Percentiles rank a stretch among this genome's conserved stretches.
These are phyloP conservation scores for Crocodylus rhombifer DNA, from an alignment of 2,797 vertebrate species.

Conservation along the genomic window DNA sequence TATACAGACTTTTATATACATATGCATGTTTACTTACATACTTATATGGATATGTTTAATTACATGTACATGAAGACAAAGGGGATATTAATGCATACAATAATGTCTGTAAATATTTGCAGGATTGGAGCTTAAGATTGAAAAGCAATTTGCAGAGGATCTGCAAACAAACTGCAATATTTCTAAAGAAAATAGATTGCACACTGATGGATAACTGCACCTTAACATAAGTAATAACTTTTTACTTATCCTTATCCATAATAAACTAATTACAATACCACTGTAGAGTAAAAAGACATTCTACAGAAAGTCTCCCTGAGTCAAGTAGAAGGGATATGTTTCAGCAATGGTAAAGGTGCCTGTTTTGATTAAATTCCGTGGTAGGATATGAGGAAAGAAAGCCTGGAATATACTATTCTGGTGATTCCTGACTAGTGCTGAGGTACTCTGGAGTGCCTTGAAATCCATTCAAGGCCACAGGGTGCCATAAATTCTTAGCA, in stretches of 20 bases:
- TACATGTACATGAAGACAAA: neutral
- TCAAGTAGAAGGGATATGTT: too few relatives aligned
- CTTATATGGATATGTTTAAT: neutral
- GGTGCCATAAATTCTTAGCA: too few relatives aligned
- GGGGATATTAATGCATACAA: neutral
- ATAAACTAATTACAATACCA: neutral
- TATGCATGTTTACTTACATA: too few relatives aligned
- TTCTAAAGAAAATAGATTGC: neutral
- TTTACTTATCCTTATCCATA: neutral
- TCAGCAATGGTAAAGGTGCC: too few relatives aligned
- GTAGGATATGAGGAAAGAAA: too few relatives aligned
- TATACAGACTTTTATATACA: too few relatives aligned
- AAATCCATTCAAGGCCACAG: too few relatives aligned
- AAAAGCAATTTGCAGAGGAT: neutral
- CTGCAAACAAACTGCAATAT: neutral
- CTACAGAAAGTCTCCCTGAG: neutral
- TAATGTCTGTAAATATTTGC: neutral
- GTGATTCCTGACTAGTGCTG: too few relatives aligned
- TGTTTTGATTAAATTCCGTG: too few relatives aligned
- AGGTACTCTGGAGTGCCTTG: too few relatives aligned
- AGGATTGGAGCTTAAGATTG: neutral
- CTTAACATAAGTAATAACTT: neutral
- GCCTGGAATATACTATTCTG: too few relatives aligned
- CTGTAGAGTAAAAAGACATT: neutral
- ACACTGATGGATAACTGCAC: neutral